Percentiles rank a stretch among this genome's conserved stretches.
Conservation (phyloP, 64 coral and sea anemone species). For the Porites australiensis region DNA sequence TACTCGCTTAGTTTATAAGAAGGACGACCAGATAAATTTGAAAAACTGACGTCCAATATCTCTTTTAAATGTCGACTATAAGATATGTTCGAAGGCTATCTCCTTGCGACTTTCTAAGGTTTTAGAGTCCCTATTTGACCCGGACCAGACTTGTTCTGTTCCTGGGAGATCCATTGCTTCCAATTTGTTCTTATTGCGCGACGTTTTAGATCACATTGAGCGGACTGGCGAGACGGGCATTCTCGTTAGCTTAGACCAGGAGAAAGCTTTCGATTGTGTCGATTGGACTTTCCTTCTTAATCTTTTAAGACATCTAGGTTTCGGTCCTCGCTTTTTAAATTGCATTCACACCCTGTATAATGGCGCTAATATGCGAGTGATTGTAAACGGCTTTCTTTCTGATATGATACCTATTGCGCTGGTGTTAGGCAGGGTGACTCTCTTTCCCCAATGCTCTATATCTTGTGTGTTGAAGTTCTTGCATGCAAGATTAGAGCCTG, state of each 20-base stretch:
- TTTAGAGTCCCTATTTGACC: background rate
- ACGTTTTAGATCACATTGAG: background rate
- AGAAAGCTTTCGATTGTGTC: slow-evolving; percentile 40
- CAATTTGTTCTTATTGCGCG: background rate
- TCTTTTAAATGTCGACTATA: slow-evolving; percentile 21
- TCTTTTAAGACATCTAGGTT: background rate
- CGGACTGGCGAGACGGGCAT: background rate
- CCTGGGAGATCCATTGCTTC: background rate
- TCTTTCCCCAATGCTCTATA: background rate
- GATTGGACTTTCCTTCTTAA: background rate
- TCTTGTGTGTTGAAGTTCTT: background rate
- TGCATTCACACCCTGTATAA: slow-evolving; percentile 4
- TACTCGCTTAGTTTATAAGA: background rate
- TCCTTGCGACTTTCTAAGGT: background rate
- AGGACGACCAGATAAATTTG: background rate
- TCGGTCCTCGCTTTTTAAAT: background rate
- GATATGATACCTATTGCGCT: background rate
- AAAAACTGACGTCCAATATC: slow-evolving; percentile 38
- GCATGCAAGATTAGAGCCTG: background rate
- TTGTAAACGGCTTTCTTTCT: background rate
- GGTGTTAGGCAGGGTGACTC: background rate
- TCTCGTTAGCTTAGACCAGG: slow-evolving; percentile 2
- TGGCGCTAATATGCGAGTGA: background rate
- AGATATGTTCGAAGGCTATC: slow-evolving; percentile 3
- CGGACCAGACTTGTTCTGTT: slow-evolving; percentile 7